Evolutionary conservation across 2,113 vertebrate genomes (phyloP), one percentile per base, ranked within the genome.

Genomic region (Aix galericulata): DNA sequence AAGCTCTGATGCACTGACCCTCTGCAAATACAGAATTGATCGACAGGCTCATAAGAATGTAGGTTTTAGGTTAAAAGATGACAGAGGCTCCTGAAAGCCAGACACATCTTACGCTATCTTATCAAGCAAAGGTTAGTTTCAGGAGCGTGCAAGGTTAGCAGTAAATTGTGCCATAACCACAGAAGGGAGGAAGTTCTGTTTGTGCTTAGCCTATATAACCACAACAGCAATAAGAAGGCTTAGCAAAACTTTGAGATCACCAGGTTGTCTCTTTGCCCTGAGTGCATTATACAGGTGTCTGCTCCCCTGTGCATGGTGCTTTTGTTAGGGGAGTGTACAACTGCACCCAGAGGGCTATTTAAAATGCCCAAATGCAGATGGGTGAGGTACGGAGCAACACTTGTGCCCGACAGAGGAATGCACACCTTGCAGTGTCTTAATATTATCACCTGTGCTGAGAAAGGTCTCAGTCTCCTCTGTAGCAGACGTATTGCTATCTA

Each of bases 1-100:
- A 99, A 99, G 91, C 99, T 99, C 97, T 99, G 99, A 95, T 99
- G 99, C 31, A 99, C 99, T 4, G 99, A 97, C 4, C 99, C 99
- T 94, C 99, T 99, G 93, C 46, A 92, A 96, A 95, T 0, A 96
- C 18, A 95, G 85, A 91, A 40, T 40, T 26, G 3, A 81, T 40
- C 62, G 40, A 25, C 22, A 76, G 42, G 31, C 20, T 64, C 16
- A 0, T 27, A 76, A 67, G 52, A 90, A 42, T 10, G 8, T 17
- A 52, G 53, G 20, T 7, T 1, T 44, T 29, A 23, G 29, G 68
- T 66, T 32, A 82, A 16, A 78, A 92, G 74, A 55, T 50, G 34
- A 32, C 8, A 87, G 18, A 78, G 58, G 22, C 9, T 86, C 26
- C 66, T 36, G 17, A 56, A 80, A 55, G 56, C 20, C 10, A 46